Conservation (phyloP, 2,888 invertebrate genomes). For the Acronicta aceris region DNA sequence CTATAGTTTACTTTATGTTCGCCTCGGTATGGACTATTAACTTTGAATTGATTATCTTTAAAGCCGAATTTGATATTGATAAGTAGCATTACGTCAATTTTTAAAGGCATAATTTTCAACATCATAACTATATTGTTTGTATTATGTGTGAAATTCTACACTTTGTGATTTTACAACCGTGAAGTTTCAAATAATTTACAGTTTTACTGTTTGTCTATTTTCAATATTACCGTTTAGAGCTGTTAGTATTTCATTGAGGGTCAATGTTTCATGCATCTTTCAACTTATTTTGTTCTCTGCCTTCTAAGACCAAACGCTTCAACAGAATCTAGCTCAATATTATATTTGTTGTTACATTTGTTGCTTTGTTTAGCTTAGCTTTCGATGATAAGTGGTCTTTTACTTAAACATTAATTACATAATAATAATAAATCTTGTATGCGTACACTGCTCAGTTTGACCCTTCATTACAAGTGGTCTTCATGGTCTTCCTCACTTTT, state of each 20-base stretch:
- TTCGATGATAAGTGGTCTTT: too few relatives aligned
- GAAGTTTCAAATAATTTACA: background rate
- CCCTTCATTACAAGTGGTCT: too few relatives aligned
- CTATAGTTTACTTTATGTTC: slow-evolving; percentile 42
- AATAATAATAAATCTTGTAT: too few relatives aligned
- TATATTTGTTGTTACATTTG: background rate
- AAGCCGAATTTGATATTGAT: slow-evolving; percentile 9
- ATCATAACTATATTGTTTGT: slow-evolving; percentile 4
- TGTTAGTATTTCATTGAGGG: background rate
- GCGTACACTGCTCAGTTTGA: too few relatives aligned
- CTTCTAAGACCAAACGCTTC: too few relatives aligned
- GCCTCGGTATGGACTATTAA: slow-evolving; percentile 22
- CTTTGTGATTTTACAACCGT: background rate
- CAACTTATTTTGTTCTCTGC: too few relatives aligned
- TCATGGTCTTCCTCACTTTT: too few relatives aligned
- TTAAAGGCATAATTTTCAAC: slow-evolving; percentile 4
- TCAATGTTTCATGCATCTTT: too few relatives aligned
- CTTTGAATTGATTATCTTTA: slow-evolving; percentile 44
- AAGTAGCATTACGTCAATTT: background rate
- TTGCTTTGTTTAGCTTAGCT: too few relatives aligned
- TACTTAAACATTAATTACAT: too few relatives aligned
- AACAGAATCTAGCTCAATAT: too few relatives aligned
- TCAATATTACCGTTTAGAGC: background rate
- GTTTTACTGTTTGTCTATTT: background rate
- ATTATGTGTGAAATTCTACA: background rate